Conservation (phyloP, 1,140 invertebrate species). For the Bombus fervidus region DNA sequence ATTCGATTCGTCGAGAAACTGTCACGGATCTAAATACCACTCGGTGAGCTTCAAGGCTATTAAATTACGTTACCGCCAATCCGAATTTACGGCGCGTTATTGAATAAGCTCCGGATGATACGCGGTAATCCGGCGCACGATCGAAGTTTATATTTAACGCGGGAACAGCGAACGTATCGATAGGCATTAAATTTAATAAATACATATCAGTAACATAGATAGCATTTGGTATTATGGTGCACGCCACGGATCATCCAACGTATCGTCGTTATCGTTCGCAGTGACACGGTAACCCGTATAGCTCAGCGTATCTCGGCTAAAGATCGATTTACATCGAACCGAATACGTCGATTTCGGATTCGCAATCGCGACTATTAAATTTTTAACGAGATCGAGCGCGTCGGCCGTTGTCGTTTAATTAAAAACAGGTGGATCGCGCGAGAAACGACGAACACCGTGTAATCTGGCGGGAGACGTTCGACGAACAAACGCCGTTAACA, state of each 20-base stretch:
- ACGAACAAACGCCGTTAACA: neutral
- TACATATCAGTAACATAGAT: neutral
- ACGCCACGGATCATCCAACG: neutral
- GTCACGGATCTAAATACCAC: neutral
- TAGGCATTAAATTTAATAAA: constrained; percentile 28
- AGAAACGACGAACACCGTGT: neutral
- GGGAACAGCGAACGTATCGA: neutral
- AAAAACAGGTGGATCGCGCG: neutral
- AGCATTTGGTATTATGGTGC: neutral
- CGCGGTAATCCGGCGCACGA: neutral
- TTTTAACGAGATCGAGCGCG: neutral
- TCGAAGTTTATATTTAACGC: neutral
- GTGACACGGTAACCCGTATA: too few species aligned
- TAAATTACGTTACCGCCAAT: constrained; percentile 1
- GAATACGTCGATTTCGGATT: constrained; percentile 19
- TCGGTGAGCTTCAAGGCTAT: neutral
- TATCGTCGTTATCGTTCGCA: neutral
- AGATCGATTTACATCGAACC: neutral
- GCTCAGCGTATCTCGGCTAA: neutral
- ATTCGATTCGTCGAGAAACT: neutral
- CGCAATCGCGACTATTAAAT: neutral
- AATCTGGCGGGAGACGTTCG: neutral
- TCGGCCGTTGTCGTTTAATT: constrained; percentile 17
- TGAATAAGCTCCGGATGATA: neutral
- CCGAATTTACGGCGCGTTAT: neutral